phyloP scores from a whole-genome alignment of 1,140 invertebrate genomes.

The Palaemon carinicauda region DNA sequence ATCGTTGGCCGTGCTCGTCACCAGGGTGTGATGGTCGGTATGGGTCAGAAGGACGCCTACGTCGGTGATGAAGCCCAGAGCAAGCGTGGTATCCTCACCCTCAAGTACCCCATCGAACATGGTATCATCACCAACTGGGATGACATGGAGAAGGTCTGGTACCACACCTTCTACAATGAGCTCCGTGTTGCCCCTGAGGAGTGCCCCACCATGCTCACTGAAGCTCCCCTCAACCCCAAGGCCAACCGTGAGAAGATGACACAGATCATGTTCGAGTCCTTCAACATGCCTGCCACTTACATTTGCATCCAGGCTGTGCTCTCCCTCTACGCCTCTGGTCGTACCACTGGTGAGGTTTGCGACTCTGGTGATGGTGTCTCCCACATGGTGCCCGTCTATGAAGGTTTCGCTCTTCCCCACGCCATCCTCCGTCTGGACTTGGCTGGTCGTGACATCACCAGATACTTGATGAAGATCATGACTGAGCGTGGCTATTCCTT shows the following conservation, averaged over 20 bases:
- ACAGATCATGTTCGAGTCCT: constrained; percentile 72
- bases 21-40: constrained; percentile 85
- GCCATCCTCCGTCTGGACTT: constrained; percentile 69
- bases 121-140: constrained; percentile 97
- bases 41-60: constrained; percentile 90
- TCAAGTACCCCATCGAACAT: constrained; percentile 94
- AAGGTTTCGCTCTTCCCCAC: constrained; percentile 67
- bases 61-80: constrained; percentile 92
- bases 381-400: background rate
- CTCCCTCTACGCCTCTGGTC: background rate
- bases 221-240: constrained; percentile 92
- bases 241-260: constrained; percentile 81
- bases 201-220: constrained; percentile 89
- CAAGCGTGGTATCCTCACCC: constrained; percentile 88
- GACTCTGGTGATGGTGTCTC: background rate
- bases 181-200: constrained; percentile 92
- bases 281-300: constrained; percentile 69
- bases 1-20: constrained; percentile 72
- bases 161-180: constrained; percentile 95
- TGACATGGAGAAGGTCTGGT: constrained; percentile 98
- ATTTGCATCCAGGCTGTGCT: background rate
- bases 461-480: constrained; percentile 69
- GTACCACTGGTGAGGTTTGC: background rate
- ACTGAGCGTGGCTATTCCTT: constrained; percentile 66
- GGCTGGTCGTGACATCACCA: constrained; percentile 67